Base-by-base conservation (phyloP, 2,888 invertebrate genomes). In the Drosophila fungiperda region DNA sequence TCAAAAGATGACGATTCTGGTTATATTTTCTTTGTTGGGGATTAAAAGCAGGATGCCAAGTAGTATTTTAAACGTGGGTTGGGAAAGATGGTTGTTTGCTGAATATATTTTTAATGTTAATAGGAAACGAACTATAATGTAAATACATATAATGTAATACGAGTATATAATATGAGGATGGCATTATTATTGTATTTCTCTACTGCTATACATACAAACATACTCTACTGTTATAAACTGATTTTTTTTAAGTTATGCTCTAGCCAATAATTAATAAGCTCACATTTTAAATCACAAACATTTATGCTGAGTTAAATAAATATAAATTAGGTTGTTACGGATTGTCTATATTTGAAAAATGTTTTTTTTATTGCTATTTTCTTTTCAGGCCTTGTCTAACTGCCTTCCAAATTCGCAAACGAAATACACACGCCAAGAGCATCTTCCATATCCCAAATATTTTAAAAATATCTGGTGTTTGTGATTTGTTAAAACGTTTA, bases 341-440 rank as follows among this genome's bases (percentile, higher is more conserved):
- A 32, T 48, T n/a, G 12, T 11, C 11, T 17, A 11, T n/a, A 35
- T 54, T 2, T 26, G 2, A 35, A 23, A 29, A n/a, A 17, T 2
- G 1, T 17, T 1, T 11, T 3, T 17, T 36, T n/a, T 12, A 0
- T 12, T 33, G 15, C 2, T 9, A 29, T 20, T 79, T 58, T 67
- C 17, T 64, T 92, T 92, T 2, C 87, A 93, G 93, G 93, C 93
- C 93, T 93, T 93, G 93, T 92, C 92, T 92, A 84, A 92, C 90
- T 93, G 93, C 93, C 93, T 93, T 93, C 92, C 91, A 91, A 91
- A 87, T 84, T 80, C 80, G 78, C 78, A 83, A 80, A 88, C 82
- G 83, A 87, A 82, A 87, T 80, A 88, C 76, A 67, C 38, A 88
- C 76, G 49, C 40, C 82, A 83, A 87, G 78, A 85, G 73, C 84